A percentile compares a stretch with the other conserved stretches of the same genome.
phyloP scores from a whole-genome alignment of 2,888 invertebrate species.

The Perizoma flavofasciatum region DNA sequence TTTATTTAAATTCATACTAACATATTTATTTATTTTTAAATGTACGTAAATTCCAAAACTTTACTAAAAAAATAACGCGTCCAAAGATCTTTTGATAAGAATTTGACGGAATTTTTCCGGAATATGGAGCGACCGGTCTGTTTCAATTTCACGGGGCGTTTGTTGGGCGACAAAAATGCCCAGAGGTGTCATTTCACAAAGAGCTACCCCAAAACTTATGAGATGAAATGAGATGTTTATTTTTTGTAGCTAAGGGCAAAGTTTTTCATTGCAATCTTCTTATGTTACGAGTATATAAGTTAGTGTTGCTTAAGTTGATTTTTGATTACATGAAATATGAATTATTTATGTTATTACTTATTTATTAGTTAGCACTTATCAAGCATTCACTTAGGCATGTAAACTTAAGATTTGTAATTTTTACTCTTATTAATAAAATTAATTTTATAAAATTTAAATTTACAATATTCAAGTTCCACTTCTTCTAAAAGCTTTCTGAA shows the following conservation, averaged over 20 bases:
- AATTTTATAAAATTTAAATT: neutral
- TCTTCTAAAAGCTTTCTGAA: conserved; percentile 21
- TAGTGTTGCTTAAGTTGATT: too few species aligned
- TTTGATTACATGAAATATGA: too few species aligned
- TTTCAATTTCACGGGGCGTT: conserved; percentile 83
- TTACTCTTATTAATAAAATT: too few species aligned
- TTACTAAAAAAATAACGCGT: conserved; percentile 39
- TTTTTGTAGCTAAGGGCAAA: conserved; percentile 58
- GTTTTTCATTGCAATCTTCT: conserved; percentile 48
- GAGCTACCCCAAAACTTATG: conserved; percentile 68
- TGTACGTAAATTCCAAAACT: conserved; percentile 24
- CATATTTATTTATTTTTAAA: neutral
- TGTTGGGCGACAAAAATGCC: conserved; percentile 77
- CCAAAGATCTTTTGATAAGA: conserved; percentile 59
- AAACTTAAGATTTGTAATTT: too few species aligned
- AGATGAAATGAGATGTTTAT: conserved; percentile 64
- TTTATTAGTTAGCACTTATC: too few species aligned
- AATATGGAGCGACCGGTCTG: conserved; percentile 69
- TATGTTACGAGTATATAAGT: conserved; percentile 14
- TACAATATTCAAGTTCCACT: neutral
- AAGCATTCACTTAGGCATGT: too few species aligned
- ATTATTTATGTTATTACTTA: neutral
- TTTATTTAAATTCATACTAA: neutral
- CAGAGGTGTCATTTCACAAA: conserved; percentile 78
- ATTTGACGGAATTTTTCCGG: conserved; percentile 62